A percentile compares a stretch with the other conserved stretches of the same genome.
Conservation (phyloP, 2,113 vertebrate genomes). For the Morone chrysops region DNA sequence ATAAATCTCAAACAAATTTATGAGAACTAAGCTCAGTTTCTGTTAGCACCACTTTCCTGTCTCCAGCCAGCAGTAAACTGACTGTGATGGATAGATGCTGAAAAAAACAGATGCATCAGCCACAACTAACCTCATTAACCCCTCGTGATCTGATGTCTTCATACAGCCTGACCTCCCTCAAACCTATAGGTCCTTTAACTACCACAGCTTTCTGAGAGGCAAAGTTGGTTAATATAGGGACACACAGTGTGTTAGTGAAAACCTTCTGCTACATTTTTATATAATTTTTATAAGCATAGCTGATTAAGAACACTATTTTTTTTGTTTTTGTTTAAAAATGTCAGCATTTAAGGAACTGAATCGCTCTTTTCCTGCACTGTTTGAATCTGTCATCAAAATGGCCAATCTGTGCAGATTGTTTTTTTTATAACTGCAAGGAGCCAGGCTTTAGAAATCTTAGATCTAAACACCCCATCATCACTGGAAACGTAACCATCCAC, state of each 20-base stretch:
- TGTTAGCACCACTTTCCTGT: constrained; percentile 16
- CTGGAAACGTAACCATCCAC: background rate
- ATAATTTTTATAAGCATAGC: constrained; percentile 12
- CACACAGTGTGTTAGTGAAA: background rate
- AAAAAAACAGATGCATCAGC: constrained; percentile 25
- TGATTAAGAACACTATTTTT: background rate
- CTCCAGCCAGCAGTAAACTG: constrained; percentile 17
- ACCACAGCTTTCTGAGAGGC: constrained; percentile 20
- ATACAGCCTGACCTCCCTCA: constrained; percentile 48
- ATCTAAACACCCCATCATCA: constrained; percentile 48
- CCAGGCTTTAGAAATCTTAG: background rate
- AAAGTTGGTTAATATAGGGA: constrained; percentile 19
- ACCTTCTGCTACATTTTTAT: constrained; percentile 18
- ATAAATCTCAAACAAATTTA: background rate
- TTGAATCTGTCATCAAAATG: constrained; percentile 25
- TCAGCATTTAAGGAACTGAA: background rate
- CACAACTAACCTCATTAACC: constrained; percentile 56
- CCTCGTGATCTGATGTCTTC: constrained; percentile 32
- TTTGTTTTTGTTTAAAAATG: background rate
- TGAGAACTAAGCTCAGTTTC: background rate
- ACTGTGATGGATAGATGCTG: constrained; percentile 17
- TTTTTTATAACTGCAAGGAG: constrained; percentile 1
- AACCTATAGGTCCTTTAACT: constrained; percentile 31
- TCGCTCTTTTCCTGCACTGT: background rate
- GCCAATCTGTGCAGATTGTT: background rate